A percentile compares a stretch with the other conserved stretches of the same genome.
phyloP scores from a whole-genome alignment of 2,797 vertebrate species.

The Gymnoscopelus braueri region DNA sequence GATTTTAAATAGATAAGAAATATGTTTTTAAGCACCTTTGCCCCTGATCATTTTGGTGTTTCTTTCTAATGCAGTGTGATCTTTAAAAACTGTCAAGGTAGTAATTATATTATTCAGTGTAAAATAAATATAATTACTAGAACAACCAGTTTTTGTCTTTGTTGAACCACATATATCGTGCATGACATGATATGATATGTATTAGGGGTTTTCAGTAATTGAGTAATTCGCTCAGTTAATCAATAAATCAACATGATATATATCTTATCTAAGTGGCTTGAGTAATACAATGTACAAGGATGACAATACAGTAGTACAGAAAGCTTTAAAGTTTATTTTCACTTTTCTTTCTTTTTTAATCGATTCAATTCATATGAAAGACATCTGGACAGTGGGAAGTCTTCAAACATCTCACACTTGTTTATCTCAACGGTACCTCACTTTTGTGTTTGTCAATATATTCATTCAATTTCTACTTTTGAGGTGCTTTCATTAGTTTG shows the following conservation, averaged over 20 bases:
- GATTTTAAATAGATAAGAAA: slow-evolving; percentile 62
- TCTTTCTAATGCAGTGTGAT: slow-evolving; percentile 21
- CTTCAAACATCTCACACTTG: slow-evolving; percentile 53
- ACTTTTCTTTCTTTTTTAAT: neutral
- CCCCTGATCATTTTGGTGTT: slow-evolving; percentile 40
- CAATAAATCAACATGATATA: slow-evolving; percentile 1
- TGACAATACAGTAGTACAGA: slow-evolving; percentile 17
- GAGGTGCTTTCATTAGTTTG: slow-evolving; percentile 81
- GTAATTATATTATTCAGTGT: slow-evolving; percentile 8
- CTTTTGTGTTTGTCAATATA: slow-evolving; percentile 74
- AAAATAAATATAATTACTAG: slow-evolving; percentile 2
- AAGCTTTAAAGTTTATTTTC: slow-evolving; percentile 5
- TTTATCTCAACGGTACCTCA: slow-evolving; percentile 64
- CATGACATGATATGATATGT: neutral
- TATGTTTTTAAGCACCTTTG: slow-evolving; percentile 32
- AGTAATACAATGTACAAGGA: neutral
- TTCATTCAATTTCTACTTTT: slow-evolving; percentile 76
- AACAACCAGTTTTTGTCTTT: neutral
- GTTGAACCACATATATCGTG: no score
- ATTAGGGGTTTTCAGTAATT: neutral
- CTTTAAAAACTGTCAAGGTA: slow-evolving; percentile 13
- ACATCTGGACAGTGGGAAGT: slow-evolving; percentile 52
- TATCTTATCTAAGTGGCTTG: neutral
- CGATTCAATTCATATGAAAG: slow-evolving; percentile 37
- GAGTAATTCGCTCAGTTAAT: slow-evolving; percentile 13